Evolutionary conservation across 2,797 vertebrate species (phyloP).

Genomic region (Basileuterus tristriatus): DNA sequence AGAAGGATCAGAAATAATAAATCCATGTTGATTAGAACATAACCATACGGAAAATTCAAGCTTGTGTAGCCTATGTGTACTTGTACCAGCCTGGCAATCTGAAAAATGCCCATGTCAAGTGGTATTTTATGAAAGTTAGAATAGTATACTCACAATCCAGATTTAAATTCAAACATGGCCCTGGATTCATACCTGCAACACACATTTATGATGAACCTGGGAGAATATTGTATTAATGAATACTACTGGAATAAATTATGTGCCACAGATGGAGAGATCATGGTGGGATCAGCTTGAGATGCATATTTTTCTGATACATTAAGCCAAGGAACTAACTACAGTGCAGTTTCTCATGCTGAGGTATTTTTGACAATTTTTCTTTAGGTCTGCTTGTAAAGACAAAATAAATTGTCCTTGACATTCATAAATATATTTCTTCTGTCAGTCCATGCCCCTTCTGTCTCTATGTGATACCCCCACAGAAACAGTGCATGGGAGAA

Average conservation of each 20-base stretch:
- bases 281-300: neutral
- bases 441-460: neutral
- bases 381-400: conserved; percentile 5
- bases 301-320: conserved; percentile 22
- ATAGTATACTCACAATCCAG: neutral
- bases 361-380: conserved; percentile 26
- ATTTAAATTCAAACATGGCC: conserved; percentile 9
- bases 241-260: neutral
- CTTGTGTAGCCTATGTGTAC: neutral
- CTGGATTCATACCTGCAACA: neutral
- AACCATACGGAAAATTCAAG: neutral
- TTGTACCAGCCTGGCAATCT: neutral
- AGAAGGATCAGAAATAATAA: neutral
- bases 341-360: neutral
- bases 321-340: neutral
- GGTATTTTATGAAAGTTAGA: neutral
- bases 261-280: neutral
- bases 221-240: conserved; percentile 5
- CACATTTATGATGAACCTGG: neutral
- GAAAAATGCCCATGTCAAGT: neutral
- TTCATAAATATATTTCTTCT: neutral
- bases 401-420: conserved; percentile 21
- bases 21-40: neutral
- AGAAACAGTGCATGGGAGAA: neutral
- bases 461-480: neutral